Percentiles rank a stretch among this genome's conserved stretches.
Conservation (phyloP, 2,113 vertebrate genomes). For the Phylloscopus trochilus region DNA sequence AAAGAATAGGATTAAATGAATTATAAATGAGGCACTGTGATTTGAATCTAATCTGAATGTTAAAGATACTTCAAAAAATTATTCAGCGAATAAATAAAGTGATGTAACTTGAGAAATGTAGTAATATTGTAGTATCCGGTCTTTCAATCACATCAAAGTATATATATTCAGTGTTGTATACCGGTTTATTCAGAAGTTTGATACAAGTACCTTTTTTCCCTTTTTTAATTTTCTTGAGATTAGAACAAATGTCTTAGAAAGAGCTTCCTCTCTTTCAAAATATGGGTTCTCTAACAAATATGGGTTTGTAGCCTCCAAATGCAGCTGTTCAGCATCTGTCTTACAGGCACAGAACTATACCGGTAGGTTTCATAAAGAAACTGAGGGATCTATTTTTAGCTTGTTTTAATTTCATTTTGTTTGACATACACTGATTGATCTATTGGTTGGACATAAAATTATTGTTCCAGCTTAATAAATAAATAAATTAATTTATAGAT, state of each 20-base stretch:
- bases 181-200: not conserved
- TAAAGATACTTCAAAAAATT: not conserved
- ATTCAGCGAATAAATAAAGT: not conserved
- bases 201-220: not conserved
- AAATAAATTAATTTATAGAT: not conserved
- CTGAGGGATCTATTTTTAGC: constrained; percentile 6
- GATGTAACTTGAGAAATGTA: not conserved
- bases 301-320: constrained; percentile 30
- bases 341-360: not conserved
- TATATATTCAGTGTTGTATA: not conserved
- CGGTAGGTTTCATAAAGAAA: constrained; percentile 40
- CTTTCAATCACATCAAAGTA: not conserved
- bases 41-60: constrained; percentile 44
- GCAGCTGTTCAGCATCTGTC: constrained; percentile 37
- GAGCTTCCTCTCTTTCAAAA: not conserved
- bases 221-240: not conserved
- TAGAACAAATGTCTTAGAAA: not conserved
- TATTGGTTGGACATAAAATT: constrained; percentile 51
- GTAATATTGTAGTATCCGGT: not conserved
- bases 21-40: constrained; percentile 38
- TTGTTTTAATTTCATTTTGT: constrained; percentile 51
- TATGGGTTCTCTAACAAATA: not conserved
- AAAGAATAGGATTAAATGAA: constrained; percentile 39
- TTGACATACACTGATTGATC: constrained; percentile 11
- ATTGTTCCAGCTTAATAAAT: constrained; percentile 2